phyloP scores from a whole-genome alignment of 2,113 vertebrate species.

The Henicopernis longicauda region DNA sequence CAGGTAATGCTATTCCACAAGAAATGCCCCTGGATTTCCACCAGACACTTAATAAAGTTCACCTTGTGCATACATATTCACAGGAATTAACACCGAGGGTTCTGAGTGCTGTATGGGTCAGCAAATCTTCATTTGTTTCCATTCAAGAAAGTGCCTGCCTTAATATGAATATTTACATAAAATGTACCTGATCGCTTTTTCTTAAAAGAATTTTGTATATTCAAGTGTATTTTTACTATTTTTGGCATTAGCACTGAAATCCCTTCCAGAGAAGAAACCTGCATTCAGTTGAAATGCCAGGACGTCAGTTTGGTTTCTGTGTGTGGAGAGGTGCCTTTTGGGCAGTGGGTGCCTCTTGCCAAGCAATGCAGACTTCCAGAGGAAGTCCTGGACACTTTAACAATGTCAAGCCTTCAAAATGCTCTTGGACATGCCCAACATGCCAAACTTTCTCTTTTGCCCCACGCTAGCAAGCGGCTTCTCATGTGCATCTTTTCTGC shows the following conservation, averaged over 20 bases:
- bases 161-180: background rate
- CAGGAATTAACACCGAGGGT: background rate
- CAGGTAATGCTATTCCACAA: background rate
- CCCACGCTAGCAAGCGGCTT: no score
- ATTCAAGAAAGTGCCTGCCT: background rate
- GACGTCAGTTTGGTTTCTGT: background rate
- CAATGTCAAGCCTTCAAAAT: background rate
- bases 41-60: background rate
- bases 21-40: background rate
- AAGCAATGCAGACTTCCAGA: background rate
- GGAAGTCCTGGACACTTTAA: background rate
- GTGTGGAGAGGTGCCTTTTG: background rate
- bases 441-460: background rate
- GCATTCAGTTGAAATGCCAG: background rate
- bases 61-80: background rate
- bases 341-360: background rate
- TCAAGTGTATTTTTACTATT: background rate
- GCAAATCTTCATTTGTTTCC: background rate
- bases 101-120: background rate
- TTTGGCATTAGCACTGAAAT: background rate
- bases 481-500: background rate
- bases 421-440: background rate
- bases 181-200: background rate
- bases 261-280: background rate
- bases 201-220: background rate